phyloP scores from a whole-genome alignment of 1,140 invertebrate species.

The Hylyphantes graminicola region DNA sequence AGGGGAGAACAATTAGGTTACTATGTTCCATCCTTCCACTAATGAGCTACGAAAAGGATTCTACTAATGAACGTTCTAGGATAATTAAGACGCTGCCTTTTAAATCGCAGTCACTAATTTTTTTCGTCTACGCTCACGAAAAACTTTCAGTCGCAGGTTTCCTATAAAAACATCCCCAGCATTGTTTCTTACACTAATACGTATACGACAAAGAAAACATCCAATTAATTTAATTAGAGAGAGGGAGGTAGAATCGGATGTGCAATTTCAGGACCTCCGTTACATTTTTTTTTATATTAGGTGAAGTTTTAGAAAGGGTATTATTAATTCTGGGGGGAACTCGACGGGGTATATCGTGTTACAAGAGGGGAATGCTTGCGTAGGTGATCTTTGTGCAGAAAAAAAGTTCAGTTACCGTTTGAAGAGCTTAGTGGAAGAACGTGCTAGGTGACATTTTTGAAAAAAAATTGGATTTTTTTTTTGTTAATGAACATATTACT shows the following conservation, averaged over 20 bases:
- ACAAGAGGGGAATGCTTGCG: too few relatives aligned
- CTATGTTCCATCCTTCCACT: slow-evolving; percentile 37
- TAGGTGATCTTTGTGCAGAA: too few relatives aligned
- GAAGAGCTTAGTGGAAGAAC: too few relatives aligned
- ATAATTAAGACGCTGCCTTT: slow-evolving; percentile 43
- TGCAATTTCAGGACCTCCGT: background rate
- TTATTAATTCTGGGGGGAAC: too few relatives aligned
- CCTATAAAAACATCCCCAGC: slow-evolving; percentile 5
- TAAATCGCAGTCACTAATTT: slow-evolving; percentile 18
- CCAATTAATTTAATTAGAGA: slow-evolving; percentile 57
- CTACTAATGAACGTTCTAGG: too few relatives aligned
- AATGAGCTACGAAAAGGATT: slow-evolving; percentile 30
- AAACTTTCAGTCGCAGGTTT: slow-evolving; percentile 12
- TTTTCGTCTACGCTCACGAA: background rate
- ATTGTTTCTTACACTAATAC: slow-evolving; percentile 38
- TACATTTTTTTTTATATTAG: background rate
- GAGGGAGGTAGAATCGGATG: background rate
- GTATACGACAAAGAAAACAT: slow-evolving; percentile 37
- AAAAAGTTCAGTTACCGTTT: too few relatives aligned
- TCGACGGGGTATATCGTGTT: too few relatives aligned
- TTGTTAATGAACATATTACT: too few relatives aligned
- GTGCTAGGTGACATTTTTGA: too few relatives aligned
- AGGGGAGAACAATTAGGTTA: slow-evolving; percentile 45
- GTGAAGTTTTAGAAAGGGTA: background rate
- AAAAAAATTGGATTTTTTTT: too few relatives aligned